phyloP scores from a whole-genome alignment of 2,113 vertebrate species.

The Elephas maximus region DNA sequence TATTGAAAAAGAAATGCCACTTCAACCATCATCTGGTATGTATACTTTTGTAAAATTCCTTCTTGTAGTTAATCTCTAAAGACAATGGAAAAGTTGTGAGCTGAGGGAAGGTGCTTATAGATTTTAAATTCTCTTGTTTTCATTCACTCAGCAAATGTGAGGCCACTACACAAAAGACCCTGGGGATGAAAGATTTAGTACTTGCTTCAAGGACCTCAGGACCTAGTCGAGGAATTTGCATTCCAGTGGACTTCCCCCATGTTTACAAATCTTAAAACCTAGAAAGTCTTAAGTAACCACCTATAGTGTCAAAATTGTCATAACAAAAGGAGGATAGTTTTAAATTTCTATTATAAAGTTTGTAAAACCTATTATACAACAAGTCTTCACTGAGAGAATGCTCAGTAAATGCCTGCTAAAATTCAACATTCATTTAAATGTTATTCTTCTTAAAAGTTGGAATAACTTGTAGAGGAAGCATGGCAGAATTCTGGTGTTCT shows the following conservation, averaged over 20 bases:
- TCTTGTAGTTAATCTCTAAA: background rate
- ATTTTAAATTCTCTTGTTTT: background rate
- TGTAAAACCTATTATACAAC: background rate
- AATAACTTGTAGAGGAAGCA: background rate
- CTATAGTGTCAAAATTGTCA: background rate
- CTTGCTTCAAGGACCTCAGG: background rate
- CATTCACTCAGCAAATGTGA: background rate
- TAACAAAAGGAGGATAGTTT: background rate
- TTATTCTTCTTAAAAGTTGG: background rate
- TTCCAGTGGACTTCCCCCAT: background rate
- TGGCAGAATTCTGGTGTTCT: background rate
- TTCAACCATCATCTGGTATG: background rate
- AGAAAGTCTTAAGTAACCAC: background rate
- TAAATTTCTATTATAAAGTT: background rate
- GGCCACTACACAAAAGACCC: rapidly evolving
- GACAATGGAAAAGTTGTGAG: background rate
- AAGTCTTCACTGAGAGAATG: background rate
- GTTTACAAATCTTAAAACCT: background rate
- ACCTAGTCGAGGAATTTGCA: background rate
- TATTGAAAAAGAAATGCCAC: background rate
- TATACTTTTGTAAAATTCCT: background rate
- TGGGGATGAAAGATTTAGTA: background rate
- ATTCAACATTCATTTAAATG: background rate
- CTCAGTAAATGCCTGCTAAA: background rate
- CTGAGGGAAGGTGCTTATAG: background rate